Conservation (phyloP, 2,888 invertebrate genomes). For the Scaptomyza caliginosa region DNA sequence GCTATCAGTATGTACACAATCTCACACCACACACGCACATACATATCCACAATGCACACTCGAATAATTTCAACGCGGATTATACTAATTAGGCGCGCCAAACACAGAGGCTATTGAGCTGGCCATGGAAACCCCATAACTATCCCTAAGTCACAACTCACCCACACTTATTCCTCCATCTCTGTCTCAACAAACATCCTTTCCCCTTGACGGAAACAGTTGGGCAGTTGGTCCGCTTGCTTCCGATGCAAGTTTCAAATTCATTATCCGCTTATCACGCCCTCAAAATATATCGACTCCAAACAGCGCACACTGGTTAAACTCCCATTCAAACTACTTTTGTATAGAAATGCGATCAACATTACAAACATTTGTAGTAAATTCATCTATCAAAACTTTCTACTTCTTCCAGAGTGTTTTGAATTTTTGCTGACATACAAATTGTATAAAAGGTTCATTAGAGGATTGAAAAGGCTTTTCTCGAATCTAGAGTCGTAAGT, state of each 20-base stretch:
- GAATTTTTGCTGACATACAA: too few relatives aligned
- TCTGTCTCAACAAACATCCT: background rate
- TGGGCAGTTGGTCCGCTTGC: slow-evolving; percentile 20
- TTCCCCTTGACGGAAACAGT: background rate
- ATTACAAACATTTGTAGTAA: too few relatives aligned
- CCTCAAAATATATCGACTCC: slow-evolving; percentile 26
- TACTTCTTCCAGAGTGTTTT: too few relatives aligned
- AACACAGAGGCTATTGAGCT: slow-evolving; percentile 37
- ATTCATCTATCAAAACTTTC: too few relatives aligned
- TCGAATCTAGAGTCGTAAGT: too few relatives aligned
- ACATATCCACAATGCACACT: slow-evolving; percentile 68
- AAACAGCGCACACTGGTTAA: slow-evolving; percentile 42
- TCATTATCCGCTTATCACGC: slow-evolving; percentile 79
- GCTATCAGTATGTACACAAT: slow-evolving; percentile 18
- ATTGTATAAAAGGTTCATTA: too few relatives aligned
- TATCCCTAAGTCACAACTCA: slow-evolving; percentile 32
- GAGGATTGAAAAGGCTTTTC: too few relatives aligned
- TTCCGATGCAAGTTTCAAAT: slow-evolving; percentile 63
- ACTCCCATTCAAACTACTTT: background rate
- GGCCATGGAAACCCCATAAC: slow-evolving; percentile 32
- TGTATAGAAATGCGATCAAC: background rate
- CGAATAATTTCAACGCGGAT: slow-evolving; percentile 79
- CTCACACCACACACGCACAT: slow-evolving; percentile 6
- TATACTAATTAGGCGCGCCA: slow-evolving; percentile 80
- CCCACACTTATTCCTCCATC: background rate